A percentile compares a stretch with the other conserved stretches of the same genome.
Evolutionary conservation across 2,797 vertebrate genomes (phyloP).

Genomic region (Crypturellus tataupa): DNA sequence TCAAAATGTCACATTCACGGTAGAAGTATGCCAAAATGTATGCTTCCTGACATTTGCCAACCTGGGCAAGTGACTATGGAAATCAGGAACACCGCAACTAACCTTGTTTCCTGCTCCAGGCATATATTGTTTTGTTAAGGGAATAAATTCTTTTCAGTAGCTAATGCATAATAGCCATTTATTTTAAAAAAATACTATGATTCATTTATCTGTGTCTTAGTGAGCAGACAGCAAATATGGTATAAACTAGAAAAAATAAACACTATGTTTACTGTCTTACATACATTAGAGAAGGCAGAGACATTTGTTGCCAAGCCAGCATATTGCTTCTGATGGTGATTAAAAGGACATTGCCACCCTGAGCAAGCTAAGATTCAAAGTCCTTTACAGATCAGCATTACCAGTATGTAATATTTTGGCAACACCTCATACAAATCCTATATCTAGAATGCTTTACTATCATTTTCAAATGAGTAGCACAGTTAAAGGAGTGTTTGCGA

Average conservation of each 20-base stretch:
- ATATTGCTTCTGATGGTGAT: neutral
- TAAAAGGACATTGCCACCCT: neutral
- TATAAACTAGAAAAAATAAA: neutral
- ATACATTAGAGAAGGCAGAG: neutral
- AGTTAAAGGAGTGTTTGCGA: neutral
- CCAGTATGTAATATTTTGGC: neutral
- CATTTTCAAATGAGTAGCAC: neutral
- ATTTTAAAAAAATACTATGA: neutral
- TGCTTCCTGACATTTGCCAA: neutral
- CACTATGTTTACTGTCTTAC: rapidly evolving
- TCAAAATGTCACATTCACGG: neutral
- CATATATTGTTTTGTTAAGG: neutral
- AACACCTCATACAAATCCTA: neutral
- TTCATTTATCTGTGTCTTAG: neutral
- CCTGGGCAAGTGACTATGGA: neutral
- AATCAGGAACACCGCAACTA: neutral
- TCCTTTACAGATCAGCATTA: neutral
- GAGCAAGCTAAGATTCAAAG: neutral
- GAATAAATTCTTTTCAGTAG: neutral
- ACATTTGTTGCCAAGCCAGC: neutral
- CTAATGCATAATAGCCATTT: neutral
- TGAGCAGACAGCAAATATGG: neutral
- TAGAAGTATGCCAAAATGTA: neutral
- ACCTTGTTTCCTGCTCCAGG: neutral
- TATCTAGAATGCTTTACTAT: neutral